phyloP scores from a whole-genome alignment of 2,113 vertebrate species.

The Charina bottae region DNA sequence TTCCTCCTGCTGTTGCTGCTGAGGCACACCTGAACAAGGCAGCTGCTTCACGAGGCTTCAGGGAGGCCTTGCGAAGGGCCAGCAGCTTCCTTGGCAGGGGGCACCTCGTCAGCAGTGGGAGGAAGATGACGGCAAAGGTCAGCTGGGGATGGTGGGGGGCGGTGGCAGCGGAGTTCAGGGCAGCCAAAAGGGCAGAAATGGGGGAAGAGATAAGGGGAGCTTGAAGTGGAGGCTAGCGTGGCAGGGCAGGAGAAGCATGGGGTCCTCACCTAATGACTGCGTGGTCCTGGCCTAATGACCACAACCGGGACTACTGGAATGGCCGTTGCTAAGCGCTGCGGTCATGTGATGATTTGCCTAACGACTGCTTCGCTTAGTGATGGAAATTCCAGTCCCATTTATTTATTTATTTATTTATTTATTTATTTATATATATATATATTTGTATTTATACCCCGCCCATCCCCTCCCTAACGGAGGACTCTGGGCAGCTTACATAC shows the following conservation, averaged over 20 bases:
- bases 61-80: background rate
- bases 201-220: background rate
- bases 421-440: too few species aligned
- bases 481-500: too few species aligned
- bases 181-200: background rate
- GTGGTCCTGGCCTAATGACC: background rate
- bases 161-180: background rate
- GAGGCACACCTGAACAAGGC: too few species aligned
- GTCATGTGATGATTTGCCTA: background rate
- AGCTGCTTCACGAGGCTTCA: too few species aligned
- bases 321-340: fast-evolving
- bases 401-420: too few species aligned
- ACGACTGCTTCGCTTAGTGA: background rate
- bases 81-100: background rate
- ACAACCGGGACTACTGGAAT: background rate
- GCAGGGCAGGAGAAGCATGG: background rate
- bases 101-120: background rate
- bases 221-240: background rate
- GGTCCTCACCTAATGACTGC: background rate
- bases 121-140: background rate
- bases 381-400: background rate
- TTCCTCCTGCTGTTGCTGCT: background rate
- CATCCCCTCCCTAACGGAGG: too few species aligned
- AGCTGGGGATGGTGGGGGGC: background rate
- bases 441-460: too few species aligned